phyloP scores from a whole-genome alignment of 2,113 vertebrate species.

The Trachemys scripta region DNA sequence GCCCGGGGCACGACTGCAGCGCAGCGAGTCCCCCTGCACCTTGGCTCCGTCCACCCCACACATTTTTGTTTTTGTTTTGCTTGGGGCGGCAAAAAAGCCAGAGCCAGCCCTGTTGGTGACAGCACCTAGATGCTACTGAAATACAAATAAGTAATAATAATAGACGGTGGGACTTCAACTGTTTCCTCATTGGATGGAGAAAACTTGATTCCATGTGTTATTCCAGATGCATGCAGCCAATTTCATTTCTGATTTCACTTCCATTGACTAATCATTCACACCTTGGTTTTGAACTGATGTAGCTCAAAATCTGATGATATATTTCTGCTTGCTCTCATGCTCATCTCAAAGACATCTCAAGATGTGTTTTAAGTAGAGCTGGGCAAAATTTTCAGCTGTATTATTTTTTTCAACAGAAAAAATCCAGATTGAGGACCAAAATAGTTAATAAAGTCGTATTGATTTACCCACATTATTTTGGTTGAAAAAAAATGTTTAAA shows the following conservation, averaged over 20 bases:
- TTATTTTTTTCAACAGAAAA: neutral
- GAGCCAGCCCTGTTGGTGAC: too few relatives aligned
- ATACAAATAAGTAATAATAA: neutral
- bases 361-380: neutral
- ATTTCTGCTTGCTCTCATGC: neutral
- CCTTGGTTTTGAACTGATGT: neutral
- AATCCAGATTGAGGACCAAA: neutral
- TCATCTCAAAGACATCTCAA: neutral
- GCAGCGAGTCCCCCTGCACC: too few relatives aligned
- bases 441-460: neutral
- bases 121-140: neutral
- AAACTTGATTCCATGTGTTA: neutral
- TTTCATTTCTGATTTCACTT: neutral
- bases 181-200: neutral
- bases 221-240: neutral
- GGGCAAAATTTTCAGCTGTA: neutral
- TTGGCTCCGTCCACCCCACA: too few relatives aligned
- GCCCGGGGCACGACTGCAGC: too few relatives aligned
- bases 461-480: neutral
- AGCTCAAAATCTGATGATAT: neutral
- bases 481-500: neutral
- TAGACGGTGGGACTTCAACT: neutral
- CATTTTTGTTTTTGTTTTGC: too few relatives aligned
- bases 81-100: too few relatives aligned
- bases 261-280: neutral